phyloP scores from a whole-genome alignment of 2,797 vertebrate genomes.

The Typhlichthys eigenmanni region DNA sequence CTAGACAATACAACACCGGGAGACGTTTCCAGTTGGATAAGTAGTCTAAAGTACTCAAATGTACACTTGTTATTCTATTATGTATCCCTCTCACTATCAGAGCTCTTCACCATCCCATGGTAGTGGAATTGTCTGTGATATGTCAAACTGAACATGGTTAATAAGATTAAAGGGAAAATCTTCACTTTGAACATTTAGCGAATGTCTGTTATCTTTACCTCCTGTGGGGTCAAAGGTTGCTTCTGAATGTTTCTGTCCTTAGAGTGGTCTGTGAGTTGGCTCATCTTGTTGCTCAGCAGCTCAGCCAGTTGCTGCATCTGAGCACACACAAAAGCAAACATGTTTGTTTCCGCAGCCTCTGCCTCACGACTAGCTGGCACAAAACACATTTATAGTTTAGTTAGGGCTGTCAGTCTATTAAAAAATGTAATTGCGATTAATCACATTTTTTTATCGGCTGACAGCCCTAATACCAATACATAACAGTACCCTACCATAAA shows the following conservation, averaged over 20 bases:
- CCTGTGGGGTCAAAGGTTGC: constrained; percentile 75
- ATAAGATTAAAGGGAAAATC: too few species aligned
- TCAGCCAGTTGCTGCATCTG: constrained; percentile 84
- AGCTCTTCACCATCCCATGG: too few species aligned
- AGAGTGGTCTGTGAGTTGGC: constrained; percentile 77
- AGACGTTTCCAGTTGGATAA: constrained; percentile 28
- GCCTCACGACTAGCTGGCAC: too few species aligned
- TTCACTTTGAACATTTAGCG: background rate
- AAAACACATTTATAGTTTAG: too few species aligned
- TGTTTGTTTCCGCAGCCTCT: too few species aligned
- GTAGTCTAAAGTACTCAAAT: background rate
- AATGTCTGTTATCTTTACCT: constrained; percentile 75
- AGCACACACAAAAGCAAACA: constrained; percentile 11
- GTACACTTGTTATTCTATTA: too few species aligned
- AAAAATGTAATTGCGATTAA: too few species aligned
- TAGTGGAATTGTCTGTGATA: too few species aligned
- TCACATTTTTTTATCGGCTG: too few species aligned
- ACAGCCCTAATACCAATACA: too few species aligned
- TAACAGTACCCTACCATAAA: too few species aligned
- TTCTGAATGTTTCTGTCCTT: constrained; percentile 74
- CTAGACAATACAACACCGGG: constrained; percentile 20
- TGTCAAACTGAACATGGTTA: background rate
- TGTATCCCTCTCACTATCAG: background rate
- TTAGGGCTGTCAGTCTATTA: too few species aligned
- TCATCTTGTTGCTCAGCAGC: constrained; percentile 77